Base-by-base conservation (phyloP, 92 coral and sea anemone genomes). In the Phenganax subtilis region DNA sequence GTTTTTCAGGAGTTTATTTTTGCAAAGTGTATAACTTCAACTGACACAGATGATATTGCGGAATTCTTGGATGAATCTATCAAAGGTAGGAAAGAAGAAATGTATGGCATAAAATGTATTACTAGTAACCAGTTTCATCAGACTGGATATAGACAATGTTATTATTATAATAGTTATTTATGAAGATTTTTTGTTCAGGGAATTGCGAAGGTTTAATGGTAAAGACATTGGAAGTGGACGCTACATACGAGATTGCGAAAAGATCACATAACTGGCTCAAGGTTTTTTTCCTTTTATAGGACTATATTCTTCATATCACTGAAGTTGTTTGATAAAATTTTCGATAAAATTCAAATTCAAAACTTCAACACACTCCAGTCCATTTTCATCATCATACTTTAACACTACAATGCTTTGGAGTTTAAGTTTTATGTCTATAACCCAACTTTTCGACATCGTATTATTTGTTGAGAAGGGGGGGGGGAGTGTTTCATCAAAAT, bases 161-260 rank as follows among this genome's bases (percentile, higher is more conserved):
- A 20, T 20, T 20, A 20, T 20, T 20, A 20, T 20, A 20, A 20
- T 20, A 20, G 25, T 20, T 20, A 37, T 37, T 37, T 57, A 7
- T 16, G 16, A 17, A 10, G 28, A 11, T 81, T 15, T 55, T 1
- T 6, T 54, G n/a, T 6, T 63, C 80, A 94, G 98, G 98, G 12
- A 94, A 94, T 56, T 94, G 98, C 65, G 98, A 94, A 84, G 98
- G 98, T 1, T 85, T 94, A 57, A 94, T 94, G 98, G 97, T 94
- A 8, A 94, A 94, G 75, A 94, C 98, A 0, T 86, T 94, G 71
- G 96, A 94, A 53, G 93, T 90, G 7, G 98, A 92, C 63, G 98
- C 98, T 54, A 94, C 98, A 0, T 94, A 94, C 65, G 98, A 94
- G 87, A 94, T 94, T 53, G 98, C 98, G 55, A 94, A 94, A 84